Evolutionary conservation across 1,140 invertebrate genomes (phyloP).

Genomic region (Hesperophylax magnus): DNA sequence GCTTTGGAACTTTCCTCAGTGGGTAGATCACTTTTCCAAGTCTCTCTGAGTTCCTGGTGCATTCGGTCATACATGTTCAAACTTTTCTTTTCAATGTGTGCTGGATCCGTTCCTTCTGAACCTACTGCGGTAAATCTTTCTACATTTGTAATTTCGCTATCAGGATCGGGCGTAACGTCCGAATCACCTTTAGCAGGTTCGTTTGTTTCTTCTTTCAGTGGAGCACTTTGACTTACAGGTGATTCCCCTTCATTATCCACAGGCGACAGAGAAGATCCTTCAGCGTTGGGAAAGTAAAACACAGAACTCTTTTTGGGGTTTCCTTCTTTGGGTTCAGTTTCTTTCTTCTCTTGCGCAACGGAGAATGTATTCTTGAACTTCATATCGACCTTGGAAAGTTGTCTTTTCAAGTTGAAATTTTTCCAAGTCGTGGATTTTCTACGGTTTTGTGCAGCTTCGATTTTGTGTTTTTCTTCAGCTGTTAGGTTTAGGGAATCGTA

Average conservation of each 20-base stretch:
- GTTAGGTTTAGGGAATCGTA: slow-evolving; percentile 52
- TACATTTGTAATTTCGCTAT: not conserved
- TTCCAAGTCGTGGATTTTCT: slow-evolving; percentile 78
- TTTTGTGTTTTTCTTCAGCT: slow-evolving; percentile 56
- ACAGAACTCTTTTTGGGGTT: slow-evolving; percentile 64
- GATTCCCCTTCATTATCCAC: slow-evolving; percentile 59
- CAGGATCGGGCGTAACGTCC: slow-evolving; percentile 26
- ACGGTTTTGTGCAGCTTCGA: slow-evolving; percentile 61
- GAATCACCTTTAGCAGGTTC: slow-evolving; percentile 52
- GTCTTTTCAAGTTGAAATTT: slow-evolving; percentile 83
- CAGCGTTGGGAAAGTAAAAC: slow-evolving; percentile 66
- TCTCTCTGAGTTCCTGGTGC: slow-evolving; percentile 64
- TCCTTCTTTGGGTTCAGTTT: slow-evolving; percentile 59
- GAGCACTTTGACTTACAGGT: not conserved
- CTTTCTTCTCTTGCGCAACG: slow-evolving; percentile 65
- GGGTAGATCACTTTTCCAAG: slow-evolving; percentile 60
- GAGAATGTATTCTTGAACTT: slow-evolving; percentile 80
- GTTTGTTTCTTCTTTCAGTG: slow-evolving; percentile 33
- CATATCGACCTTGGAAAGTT: slow-evolving; percentile 84
- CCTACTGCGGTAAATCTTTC: not conserved
- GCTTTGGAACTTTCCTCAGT: slow-evolving; percentile 58
- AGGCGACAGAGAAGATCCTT: slow-evolving; percentile 63
- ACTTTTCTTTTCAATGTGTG: slow-evolving; percentile 20
- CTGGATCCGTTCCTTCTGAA: slow-evolving; percentile 3
- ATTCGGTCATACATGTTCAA: slow-evolving; percentile 65